Evolutionary conservation across 2,797 vertebrate genomes (phyloP), one percentile per base, ranked within the genome.

Genomic region (Podarcis siculus): DNA sequence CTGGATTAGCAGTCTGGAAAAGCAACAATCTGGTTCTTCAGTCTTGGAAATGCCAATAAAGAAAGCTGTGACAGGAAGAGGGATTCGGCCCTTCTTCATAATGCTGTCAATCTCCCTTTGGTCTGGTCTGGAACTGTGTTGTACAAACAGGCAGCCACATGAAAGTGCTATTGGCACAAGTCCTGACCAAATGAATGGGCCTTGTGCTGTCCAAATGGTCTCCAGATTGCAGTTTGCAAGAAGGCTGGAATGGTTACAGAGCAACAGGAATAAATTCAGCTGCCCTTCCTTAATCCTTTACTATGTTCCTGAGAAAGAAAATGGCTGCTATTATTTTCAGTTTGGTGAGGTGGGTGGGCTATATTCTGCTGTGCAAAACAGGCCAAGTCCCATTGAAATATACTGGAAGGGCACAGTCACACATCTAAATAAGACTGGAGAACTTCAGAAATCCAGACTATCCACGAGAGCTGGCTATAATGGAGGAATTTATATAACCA

Each of bases 251-350:
- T 32, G 64, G 81, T 17, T 45, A 25, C 17, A 23, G 12, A 35
- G 86, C 77, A 89, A 49, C 78, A 73, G 37, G 8, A 88, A 91
- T 79, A 61, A 76, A 61, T 42, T 85, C 9, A 12, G 86, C 81
- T 39, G 89, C 49, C 27, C 76, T 72, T 73, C 35, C 86, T 80
- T 86, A 83, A 89, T 79, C 0, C 0, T 32, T 85, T 79, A 64
- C 75, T 79, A 35, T 73, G n/a, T 35, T 71, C 9, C 83, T 55
- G 55, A 69, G 88, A 91, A 93, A 85, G 88, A 79, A 66, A 86
- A 58, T 39, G 55, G 79, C 82, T 91, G 55, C 82, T 90, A 23
- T 42, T 91, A 58, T 37, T 66, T 39, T 78, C 32, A 82, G 73
- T 67, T 58, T 10, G 39, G 30, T 71, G 64, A 55, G 61, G 30